A percentile compares a stretch with the other conserved stretches of the same genome.
Evolutionary conservation across 2,888 invertebrate genomes (phyloP).

Genomic region (Masnerella sp.): DNA sequence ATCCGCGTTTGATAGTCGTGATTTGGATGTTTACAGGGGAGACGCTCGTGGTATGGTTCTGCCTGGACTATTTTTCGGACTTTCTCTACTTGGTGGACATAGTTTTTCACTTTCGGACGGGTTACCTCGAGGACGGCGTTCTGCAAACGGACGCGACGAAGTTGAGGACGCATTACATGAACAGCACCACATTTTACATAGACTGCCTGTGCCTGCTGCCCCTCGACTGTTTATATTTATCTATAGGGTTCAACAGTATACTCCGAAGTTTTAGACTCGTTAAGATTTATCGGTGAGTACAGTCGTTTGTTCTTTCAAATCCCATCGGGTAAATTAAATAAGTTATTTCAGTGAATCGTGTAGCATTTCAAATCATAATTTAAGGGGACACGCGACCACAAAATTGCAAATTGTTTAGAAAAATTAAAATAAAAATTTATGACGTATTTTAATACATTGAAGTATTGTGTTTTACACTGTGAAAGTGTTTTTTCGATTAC

Average conservation of each 20-base stretch:
- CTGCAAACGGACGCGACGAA: constrained; percentile 96
- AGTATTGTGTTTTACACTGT: no score
- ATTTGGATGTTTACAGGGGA: constrained; percentile 80
- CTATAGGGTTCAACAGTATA: constrained; percentile 97
- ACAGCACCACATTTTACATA: constrained; percentile 98
- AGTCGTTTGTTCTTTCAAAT: not conserved
- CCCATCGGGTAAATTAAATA: no score
- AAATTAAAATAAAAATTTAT: no score
- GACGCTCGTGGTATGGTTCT: constrained; percentile 96
- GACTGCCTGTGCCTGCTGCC: constrained; percentile 98
- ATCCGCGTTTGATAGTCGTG: constrained; percentile 6
- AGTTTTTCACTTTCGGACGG: constrained; percentile 97
- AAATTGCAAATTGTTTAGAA: no score
- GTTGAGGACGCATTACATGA: constrained; percentile 97
- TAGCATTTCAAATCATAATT: no score
- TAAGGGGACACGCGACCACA: no score
- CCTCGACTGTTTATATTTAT: constrained; percentile 97
- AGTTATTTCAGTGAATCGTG: no score
- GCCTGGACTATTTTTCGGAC: constrained; percentile 97
- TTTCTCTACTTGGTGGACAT: constrained; percentile 97
- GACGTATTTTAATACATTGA: no score
- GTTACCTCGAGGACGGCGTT: constrained; percentile 98
- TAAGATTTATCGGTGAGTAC: constrained; percentile 89
- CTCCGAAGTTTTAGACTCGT: constrained; percentile 96
- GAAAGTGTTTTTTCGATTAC: no score